These are phyloP conservation scores for Scolopax mira DNA, from an alignment of 2,113 vertebrate genomes.

Conservation along the genomic window DNA sequence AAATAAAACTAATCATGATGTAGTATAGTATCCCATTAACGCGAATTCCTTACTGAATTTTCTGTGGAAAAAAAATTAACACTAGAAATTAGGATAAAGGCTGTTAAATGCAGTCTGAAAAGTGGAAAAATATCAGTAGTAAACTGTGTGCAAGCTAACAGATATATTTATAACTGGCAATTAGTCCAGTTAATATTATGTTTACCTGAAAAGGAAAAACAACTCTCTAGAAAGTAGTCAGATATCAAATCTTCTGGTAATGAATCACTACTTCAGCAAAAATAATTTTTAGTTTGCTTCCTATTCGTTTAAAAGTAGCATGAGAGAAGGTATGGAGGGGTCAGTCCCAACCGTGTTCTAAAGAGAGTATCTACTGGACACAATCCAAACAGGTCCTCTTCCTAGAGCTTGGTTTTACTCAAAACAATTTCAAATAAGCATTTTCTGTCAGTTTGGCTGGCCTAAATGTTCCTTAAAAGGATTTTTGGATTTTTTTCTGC, in stretches of 20 bases:
- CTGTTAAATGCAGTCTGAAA: not conserved
- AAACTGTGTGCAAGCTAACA: not conserved
- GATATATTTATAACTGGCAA: not conserved
- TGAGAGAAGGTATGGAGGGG: not conserved
- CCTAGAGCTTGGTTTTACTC: not conserved
- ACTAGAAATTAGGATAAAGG: not conserved
- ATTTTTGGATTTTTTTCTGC: not conserved
- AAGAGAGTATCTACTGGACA: not conserved
- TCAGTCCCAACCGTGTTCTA: accelerated
- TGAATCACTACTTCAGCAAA: not conserved
- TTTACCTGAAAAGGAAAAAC: not conserved
- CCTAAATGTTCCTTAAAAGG: not conserved
- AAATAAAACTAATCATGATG: not conserved
- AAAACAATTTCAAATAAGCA: not conserved
- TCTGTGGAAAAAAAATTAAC: not conserved
- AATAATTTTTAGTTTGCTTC: not conserved
- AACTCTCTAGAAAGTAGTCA: not conserved
- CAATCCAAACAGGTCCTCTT: not conserved
- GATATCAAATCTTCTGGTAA: not conserved
- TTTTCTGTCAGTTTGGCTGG: not conserved
- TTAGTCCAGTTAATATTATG: not conserved
- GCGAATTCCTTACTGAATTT: not conserved
- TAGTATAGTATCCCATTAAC: not conserved
- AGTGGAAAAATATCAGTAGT: not conserved
- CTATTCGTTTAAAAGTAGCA: not conserved